These are phyloP conservation scores for Neoseiulus cucumeris DNA, from an alignment of 1,140 invertebrate genomes.

Conservation along the genomic window DNA sequence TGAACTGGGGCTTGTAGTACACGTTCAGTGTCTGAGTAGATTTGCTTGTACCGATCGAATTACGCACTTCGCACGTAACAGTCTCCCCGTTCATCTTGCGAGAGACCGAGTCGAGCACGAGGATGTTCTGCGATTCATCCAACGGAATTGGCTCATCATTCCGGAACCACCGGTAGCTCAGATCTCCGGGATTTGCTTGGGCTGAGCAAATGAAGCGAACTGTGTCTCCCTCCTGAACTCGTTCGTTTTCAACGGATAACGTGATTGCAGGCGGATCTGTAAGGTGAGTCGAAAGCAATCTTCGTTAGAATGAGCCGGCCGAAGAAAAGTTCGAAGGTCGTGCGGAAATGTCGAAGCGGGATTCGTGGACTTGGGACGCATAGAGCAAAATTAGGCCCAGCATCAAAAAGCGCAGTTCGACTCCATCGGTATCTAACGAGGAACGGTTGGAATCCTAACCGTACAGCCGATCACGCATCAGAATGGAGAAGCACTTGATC, in stretches of 20 bases:
- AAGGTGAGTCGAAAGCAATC: conserved; percentile 15
- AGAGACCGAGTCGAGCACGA: conserved; percentile 60
- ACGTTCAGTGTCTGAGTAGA: conserved; percentile 65
- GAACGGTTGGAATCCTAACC: too few species aligned
- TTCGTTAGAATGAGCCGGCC: too few species aligned
- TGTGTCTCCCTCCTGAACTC: conserved; percentile 57
- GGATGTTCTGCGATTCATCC: conserved; percentile 52
- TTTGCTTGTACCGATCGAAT: conserved; percentile 69
- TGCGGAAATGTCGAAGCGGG: too few species aligned
- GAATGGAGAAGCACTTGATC: too few species aligned
- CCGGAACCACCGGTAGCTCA: conserved; percentile 41
- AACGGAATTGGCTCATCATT: conserved; percentile 38
- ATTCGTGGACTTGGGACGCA: too few species aligned
- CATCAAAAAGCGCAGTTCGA: too few species aligned
- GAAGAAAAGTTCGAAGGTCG: too few species aligned
- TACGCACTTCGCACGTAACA: conserved; percentile 73
- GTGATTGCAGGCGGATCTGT: conserved; percentile 47
- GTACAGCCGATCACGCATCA: too few species aligned
- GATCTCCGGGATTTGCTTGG: conserved; percentile 60
- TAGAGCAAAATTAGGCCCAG: too few species aligned
- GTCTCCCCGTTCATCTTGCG: conserved; percentile 58
- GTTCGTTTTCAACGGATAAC: conserved; percentile 25
- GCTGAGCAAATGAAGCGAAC: conserved; percentile 60
- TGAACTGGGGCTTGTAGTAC: conserved; percentile 23
- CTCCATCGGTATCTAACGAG: too few species aligned